Conservation (phyloP, 30 jellyfish, hydroid and myxozoan species). For the Phacellophora camtschatica region DNA sequence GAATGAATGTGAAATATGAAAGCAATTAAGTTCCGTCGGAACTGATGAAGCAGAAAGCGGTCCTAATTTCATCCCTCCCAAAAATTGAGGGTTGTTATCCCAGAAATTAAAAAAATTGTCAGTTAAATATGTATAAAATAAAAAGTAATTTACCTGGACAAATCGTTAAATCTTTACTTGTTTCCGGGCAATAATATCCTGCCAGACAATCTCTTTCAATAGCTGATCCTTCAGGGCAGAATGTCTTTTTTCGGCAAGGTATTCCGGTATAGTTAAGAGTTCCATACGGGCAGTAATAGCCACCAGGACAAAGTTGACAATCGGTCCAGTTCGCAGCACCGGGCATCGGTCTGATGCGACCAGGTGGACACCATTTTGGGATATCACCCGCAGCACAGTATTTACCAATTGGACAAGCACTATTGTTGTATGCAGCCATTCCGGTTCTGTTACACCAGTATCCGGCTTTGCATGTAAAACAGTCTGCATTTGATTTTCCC, state of each 20-base stretch:
- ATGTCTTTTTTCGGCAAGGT: constrained; percentile 83
- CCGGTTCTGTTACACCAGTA: constrained; percentile 89
- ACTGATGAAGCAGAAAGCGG: no score
- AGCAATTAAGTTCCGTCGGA: no score
- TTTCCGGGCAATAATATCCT: constrained; percentile 95
- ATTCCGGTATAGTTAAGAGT: constrained; percentile 82
- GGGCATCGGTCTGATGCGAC: constrained; percentile 80
- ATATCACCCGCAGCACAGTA: constrained; percentile 87
- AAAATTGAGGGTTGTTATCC: no score
- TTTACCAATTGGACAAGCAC: constrained; percentile 89
- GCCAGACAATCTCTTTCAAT: constrained; percentile 84
- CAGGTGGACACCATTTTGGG: constrained; percentile 98
- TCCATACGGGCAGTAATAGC: constrained; percentile 91
- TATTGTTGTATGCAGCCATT: constrained; percentile 66
- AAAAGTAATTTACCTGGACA: constrained; percentile 79
- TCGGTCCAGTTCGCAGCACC: constrained; percentile 74
- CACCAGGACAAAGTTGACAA: constrained; percentile 83
- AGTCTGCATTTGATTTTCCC: constrained; percentile 77
- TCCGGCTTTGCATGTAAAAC: constrained; percentile 94
- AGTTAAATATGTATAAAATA: neutral
- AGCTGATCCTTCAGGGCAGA: constrained; percentile 88
- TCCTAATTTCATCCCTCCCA: no score
- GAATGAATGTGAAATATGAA: no score
- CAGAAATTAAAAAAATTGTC: neutral
- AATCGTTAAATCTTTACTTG: constrained; percentile 53